Evolutionary conservation across 64 coral and sea anemone genomes (phyloP).

Genomic region (Pachyseris speciosa): DNA sequence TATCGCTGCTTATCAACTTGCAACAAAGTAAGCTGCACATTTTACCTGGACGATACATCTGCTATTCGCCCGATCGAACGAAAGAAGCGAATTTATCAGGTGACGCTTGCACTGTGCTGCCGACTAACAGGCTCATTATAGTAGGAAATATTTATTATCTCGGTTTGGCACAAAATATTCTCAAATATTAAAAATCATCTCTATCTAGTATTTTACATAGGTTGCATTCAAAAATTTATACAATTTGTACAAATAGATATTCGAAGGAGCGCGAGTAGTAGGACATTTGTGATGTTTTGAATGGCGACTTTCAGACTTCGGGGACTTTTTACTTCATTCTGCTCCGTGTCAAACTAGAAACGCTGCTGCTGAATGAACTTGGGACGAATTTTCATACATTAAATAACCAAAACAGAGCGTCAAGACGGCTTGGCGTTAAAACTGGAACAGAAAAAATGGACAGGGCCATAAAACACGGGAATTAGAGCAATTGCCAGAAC

Average conservation of each 20-base stretch:
- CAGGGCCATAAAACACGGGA: no score
- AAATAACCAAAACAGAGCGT: no score
- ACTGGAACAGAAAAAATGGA: no score
- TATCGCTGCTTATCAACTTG: no score
- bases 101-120: not conserved
- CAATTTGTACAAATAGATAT: constrained; percentile 44
- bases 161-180: constrained; percentile 22
- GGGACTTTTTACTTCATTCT: not conserved
- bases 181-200: constrained; percentile 34
- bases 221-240: constrained; percentile 24
- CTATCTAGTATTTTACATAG: constrained; percentile 54
- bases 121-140: not conserved
- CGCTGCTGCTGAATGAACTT: no score
- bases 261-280: not conserved
- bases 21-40: no score
- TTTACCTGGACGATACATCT: no score
- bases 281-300: not conserved
- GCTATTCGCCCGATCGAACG: no score
- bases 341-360: not conserved
- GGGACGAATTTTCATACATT: no score
- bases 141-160: constrained; percentile 31
- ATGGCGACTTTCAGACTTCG: not conserved
- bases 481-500: no score
- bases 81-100: not conserved
- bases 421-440: no score